phyloP scores from a whole-genome alignment of 1,140 invertebrate genomes.

The Lordiphosa mommai region DNA sequence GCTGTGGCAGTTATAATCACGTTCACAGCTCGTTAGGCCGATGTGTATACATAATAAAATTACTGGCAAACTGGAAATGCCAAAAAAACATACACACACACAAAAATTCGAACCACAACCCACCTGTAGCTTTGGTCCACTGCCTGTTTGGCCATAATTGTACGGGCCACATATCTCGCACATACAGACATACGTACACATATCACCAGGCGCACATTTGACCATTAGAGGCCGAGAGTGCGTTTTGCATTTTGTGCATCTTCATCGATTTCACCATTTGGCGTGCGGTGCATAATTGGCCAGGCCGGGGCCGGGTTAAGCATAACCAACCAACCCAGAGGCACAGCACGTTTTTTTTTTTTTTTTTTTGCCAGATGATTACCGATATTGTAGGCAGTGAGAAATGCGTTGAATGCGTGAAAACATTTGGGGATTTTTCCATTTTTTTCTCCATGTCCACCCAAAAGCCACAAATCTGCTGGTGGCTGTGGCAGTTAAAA shows the following conservation, averaged over 20 bases:
- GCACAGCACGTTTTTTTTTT: conserved; percentile 31
- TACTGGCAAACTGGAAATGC: conserved; percentile 15
- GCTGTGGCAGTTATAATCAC: conserved; percentile 72
- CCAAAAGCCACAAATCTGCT: conserved; percentile 42
- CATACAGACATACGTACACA: conserved; percentile 19
- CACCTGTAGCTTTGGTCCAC: conserved; percentile 47
- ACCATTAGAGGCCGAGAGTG: conserved; percentile 67
- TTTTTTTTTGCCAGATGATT: conserved; percentile 53
- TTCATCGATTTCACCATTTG: conserved; percentile 77
- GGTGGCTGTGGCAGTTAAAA: conserved; percentile 1
- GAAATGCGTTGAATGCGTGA: conserved; percentile 70
- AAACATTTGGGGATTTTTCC: conserved; percentile 49
- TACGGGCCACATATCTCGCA: conserved; percentile 60
- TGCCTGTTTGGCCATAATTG: conserved; percentile 67
- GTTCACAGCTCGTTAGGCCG: conserved; percentile 71
- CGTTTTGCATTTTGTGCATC: conserved; percentile 75
- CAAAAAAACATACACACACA: conserved; percentile 6
- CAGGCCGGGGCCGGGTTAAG: conserved; percentile 35
- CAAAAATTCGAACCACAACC: conserved; percentile 41
- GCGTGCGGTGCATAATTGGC: conserved; percentile 70
- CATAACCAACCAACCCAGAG: conserved; percentile 15
- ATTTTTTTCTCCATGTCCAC: conserved; percentile 1
- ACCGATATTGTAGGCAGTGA: conserved; percentile 66
- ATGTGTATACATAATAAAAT: conserved; percentile 54
- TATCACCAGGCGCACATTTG: conserved; percentile 57